Percentiles rank a stretch among this genome's conserved stretches.
Evolutionary conservation across 2,888 invertebrate genomes (phyloP).

Genomic region (Dermolepida albohirtum): DNA sequence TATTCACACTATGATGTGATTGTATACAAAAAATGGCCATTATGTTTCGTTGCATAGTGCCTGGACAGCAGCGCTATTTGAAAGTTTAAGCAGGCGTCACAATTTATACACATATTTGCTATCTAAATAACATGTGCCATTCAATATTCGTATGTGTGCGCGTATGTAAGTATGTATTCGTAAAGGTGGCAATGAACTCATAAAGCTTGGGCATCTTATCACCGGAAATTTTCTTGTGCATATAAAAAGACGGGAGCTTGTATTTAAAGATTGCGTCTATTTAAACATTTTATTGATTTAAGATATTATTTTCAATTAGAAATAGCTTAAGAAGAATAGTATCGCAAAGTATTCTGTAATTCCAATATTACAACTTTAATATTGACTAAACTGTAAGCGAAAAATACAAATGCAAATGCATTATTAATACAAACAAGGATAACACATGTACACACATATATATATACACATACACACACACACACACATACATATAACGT

Average conservation of each 20-base stretch:
- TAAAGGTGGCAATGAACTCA: conserved; percentile 29
- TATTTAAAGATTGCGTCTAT: background rate
- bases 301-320: too few relatives aligned
- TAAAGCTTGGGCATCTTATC: conserved; percentile 22
- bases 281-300: background rate
- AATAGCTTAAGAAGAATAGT: too few relatives aligned
- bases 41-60: background rate
- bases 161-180: too few relatives aligned
- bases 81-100: background rate
- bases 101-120: background rate
- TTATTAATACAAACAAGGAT: too few relatives aligned
- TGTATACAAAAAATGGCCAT: background rate
- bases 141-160: background rate
- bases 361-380: too few relatives aligned
- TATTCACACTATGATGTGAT: background rate
- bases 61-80: background rate
- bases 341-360: too few relatives aligned
- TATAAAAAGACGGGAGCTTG: background rate
- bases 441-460: too few relatives aligned
- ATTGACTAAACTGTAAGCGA: too few relatives aligned
- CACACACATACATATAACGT: too few relatives aligned
- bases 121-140: conserved; percentile 1
- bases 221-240: conserved; percentile 24
- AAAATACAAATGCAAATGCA: too few relatives aligned
- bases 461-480: too few relatives aligned